These are phyloP conservation scores for Rhagonycha lutea DNA, from an alignment of 2,888 invertebrate genomes.

Conservation along the genomic window DNA sequence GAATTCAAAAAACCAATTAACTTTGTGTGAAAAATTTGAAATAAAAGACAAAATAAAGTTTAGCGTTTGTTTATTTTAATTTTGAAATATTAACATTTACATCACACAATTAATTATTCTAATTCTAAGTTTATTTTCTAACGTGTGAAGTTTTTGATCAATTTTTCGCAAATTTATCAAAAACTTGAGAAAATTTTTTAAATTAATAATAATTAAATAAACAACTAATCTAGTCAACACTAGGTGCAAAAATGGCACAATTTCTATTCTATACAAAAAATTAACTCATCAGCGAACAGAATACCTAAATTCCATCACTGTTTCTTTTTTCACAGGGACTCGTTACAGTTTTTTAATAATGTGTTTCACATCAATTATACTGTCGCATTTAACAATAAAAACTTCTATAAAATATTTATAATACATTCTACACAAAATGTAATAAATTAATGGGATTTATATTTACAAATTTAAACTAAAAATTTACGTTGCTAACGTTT, in stretches of 20 bases:
- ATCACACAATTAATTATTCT: constrained; percentile 54
- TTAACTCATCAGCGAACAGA: constrained; percentile 49
- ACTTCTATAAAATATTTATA: constrained; percentile 26
- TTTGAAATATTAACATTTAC: constrained; percentile 57
- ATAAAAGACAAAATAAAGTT: constrained; percentile 46
- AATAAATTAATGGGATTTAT: constrained; percentile 22
- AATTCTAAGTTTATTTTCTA: constrained; percentile 43
- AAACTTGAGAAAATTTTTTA: neutral
- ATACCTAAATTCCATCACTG: constrained; percentile 55
- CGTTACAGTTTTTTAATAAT: constrained; percentile 12
- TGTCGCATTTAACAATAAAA: constrained; percentile 22
- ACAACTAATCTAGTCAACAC: constrained; percentile 53
- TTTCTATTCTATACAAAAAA: constrained; percentile 42
- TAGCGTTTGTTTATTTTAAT: constrained; percentile 57
- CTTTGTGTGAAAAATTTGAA: constrained; percentile 31
- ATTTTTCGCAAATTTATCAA: neutral
- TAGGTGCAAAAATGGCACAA: constrained; percentile 53
- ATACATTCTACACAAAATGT: constrained; percentile 19
- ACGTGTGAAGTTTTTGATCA: constrained; percentile 10
- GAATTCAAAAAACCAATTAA: constrained; percentile 20
- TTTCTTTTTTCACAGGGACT: constrained; percentile 20
- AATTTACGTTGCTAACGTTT: constrained; percentile 15
- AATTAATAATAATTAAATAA: constrained; percentile 43
- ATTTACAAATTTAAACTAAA: constrained; percentile 14
- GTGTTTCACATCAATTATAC: constrained; percentile 20